These are phyloP conservation scores for Petrocephalus microphthalmus DNA, from an alignment of 2,113 vertebrate species.

Conservation along the genomic window DNA sequence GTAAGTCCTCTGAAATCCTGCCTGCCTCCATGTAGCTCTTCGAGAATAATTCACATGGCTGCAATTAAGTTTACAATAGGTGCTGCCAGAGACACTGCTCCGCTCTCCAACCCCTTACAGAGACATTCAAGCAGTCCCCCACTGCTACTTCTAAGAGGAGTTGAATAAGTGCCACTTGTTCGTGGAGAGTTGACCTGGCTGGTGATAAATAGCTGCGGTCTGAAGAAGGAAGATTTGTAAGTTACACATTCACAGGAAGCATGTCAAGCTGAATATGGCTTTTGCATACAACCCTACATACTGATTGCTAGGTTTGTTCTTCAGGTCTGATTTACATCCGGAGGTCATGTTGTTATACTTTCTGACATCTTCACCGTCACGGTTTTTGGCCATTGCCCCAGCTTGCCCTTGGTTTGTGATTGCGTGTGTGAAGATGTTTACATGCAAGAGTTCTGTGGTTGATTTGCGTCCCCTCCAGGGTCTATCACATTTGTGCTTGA, in stretches of 20 bases:
- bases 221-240: background rate
- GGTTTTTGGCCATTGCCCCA: background rate
- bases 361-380: background rate
- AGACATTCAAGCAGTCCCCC: background rate
- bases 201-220: background rate
- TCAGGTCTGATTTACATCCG: background rate
- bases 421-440: background rate
- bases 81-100: background rate
- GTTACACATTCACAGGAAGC: background rate
- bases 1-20: background rate
- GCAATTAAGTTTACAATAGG: background rate
- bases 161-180: background rate
- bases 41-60: background rate
- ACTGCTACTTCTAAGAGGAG: background rate
- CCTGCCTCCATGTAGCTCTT: background rate
- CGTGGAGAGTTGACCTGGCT: background rate
- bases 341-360: background rate
- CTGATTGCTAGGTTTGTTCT: background rate
- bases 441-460: background rate
- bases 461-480: background rate
- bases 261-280: background rate
- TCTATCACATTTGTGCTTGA: background rate
- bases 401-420: background rate
- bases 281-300: background rate
- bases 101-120: background rate